Evolutionary conservation across 2,797 vertebrate genomes (phyloP).

Genomic region (Carduelis carduelis): DNA sequence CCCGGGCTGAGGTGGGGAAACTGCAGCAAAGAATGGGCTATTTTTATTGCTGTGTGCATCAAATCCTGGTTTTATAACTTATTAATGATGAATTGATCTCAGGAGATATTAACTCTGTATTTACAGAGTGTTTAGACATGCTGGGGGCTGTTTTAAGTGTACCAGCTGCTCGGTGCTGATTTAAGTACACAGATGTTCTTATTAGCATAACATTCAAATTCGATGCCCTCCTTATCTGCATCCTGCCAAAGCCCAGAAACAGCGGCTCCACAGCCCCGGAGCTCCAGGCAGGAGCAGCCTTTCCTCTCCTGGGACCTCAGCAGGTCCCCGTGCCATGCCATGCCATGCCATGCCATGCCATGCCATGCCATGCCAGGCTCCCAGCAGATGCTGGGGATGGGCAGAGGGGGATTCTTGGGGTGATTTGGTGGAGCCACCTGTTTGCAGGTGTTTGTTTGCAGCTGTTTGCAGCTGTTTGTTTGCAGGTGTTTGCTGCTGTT

Average conservation of each 20-base stretch:
- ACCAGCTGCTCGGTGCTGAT: constrained; percentile 49
- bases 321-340: rapidly evolving
- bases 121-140: constrained; percentile 52
- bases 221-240: not conserved
- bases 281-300: not conserved
- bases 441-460: not conserved
- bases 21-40: not conserved
- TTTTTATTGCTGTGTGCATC: not conserved
- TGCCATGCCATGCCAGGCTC: not conserved
- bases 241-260: not conserved
- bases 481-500: not conserved
- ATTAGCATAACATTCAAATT: constrained; percentile 48
- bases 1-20: not conserved
- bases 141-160: constrained; percentile 51
- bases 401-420: not conserved
- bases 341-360: not conserved
- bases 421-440: not conserved
- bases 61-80: constrained; percentile 33
- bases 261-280: not conserved
- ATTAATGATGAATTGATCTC: constrained; percentile 64
- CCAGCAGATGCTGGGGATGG: not conserved
- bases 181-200: constrained; percentile 58
- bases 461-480: not conserved
- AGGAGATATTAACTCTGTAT: constrained; percentile 63
- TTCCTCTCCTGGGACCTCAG: not conserved